These are phyloP conservation scores for Tetramorium bicarinatum DNA, from an alignment of 2,888 invertebrate genomes.

Conservation along the genomic window DNA sequence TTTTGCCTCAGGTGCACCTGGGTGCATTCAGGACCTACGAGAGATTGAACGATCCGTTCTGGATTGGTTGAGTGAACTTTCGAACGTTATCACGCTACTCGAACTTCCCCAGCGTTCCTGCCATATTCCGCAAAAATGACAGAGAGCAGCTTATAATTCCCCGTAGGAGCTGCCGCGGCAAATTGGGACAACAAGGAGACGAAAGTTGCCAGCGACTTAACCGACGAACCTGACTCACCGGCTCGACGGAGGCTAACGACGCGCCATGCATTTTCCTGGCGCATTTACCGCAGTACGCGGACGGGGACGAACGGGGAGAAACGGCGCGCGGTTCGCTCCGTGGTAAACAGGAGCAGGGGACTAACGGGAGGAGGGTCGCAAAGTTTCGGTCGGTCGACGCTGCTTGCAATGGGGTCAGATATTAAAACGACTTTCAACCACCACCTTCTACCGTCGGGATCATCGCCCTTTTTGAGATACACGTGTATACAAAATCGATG, in stretches of 20 bases:
- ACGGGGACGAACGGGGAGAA: background rate
- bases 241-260: slow-evolving; percentile 65
- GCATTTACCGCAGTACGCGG: slow-evolving; percentile 36
- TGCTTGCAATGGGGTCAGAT: slow-evolving; percentile 70
- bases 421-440: slow-evolving; percentile 64
- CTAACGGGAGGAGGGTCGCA: slow-evolving; percentile 38
- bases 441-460: no score
- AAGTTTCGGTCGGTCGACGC: slow-evolving; percentile 57
- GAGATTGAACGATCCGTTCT: background rate
- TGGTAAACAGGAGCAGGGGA: slow-evolving; percentile 17
- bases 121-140: slow-evolving; percentile 33
- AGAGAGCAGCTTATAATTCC: slow-evolving; percentile 37
- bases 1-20: background rate
- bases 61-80: slow-evolving; percentile 3
- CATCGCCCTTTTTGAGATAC: background rate
- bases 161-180: slow-evolving; percentile 30
- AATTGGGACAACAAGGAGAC: slow-evolving; percentile 57
- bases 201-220: slow-evolving; percentile 58
- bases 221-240: slow-evolving; percentile 56
- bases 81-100: slow-evolving; percentile 10
- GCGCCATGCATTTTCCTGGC: slow-evolving; percentile 60
- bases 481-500: slow-evolving; percentile 55
- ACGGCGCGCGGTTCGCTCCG: slow-evolving; percentile 20
- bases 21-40: background rate
- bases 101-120: slow-evolving; percentile 13